Conservation (phyloP, 2,888 invertebrate genomes). For the Leptopilina myrica region DNA sequence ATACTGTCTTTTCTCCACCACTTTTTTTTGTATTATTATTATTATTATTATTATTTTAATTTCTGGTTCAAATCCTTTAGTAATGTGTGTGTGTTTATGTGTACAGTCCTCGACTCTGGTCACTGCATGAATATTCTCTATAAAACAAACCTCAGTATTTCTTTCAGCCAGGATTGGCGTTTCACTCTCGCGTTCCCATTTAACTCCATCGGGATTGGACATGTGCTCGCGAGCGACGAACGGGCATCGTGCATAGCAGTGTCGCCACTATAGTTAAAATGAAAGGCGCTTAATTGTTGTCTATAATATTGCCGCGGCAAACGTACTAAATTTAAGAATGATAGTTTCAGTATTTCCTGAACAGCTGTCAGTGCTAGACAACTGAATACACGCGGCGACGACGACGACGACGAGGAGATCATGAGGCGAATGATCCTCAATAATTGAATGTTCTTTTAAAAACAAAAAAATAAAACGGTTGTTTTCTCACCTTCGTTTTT, state of each 20-base stretch:
- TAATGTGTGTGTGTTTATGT: background rate
- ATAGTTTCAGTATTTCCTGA: constrained; percentile 76
- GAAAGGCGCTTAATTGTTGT: constrained; percentile 75
- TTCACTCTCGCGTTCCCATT: constrained; percentile 76
- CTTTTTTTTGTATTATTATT: background rate
- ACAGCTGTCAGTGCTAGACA: constrained; percentile 76
- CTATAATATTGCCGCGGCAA: constrained; percentile 68
- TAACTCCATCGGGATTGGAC: constrained; percentile 66
- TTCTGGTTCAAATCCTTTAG: background rate
- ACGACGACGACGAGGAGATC: constrained; percentile 56
- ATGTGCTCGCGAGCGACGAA: constrained; percentile 53
- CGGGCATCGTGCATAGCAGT: constrained; percentile 66
- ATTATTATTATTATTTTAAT: background rate
- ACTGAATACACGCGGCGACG: constrained; percentile 55
- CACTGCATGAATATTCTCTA: constrained; percentile 56
- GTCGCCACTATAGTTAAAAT: constrained; percentile 74
- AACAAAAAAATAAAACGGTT: constrained; percentile 34
- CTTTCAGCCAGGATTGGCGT: constrained; percentile 67
- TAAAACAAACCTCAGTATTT: constrained; percentile 48
- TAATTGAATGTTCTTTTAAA: constrained; percentile 8
- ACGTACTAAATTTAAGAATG: constrained; percentile 72
- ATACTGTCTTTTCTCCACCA: background rate
- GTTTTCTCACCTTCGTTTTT: constrained; percentile 6
- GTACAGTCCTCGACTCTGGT: constrained; percentile 46
- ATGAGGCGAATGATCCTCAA: constrained; percentile 63